Evolutionary conservation across 23 tunicate species (phyloP), one percentile per base, ranked within the genome.

Genomic region (Halocynthia roretzi): DNA sequence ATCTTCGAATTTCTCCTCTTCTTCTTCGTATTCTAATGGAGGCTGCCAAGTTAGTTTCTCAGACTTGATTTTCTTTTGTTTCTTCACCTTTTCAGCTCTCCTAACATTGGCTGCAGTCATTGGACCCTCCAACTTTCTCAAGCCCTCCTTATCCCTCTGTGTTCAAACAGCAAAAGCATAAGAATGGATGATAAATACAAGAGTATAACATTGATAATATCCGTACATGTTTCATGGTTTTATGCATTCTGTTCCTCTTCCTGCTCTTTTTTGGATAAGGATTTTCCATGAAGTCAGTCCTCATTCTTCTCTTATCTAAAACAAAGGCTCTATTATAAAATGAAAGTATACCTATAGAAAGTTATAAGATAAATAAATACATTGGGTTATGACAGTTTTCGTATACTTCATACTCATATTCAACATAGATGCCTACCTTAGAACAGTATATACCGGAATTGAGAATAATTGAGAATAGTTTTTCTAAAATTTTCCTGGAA

Each of bases 1-100:
- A 31, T 31, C 44, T 31, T 31, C 44, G 4, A 31, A 31, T 21
- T 77, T 74, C 17, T 86, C 82, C 22, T 67, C 81, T 55, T 83
- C 95, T 54, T 88, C 95, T 7, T 82, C 95, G 54, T 68, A 83
- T 21, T 88, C 95, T 8, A 88, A 50, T 12, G 95, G 95, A 15
- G 95, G 95, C 77, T 88, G 95, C 95, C 95, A 88, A 11, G 87
- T 7, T 77, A 88, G 75, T 56, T 62, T 12, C 48, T 53, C 67
- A 21, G 76, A 61, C 14, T 60, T 67, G 15, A 50, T 22, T 60
- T 62, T 73, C 83, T 68, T 80, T 61, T 78, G 62, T 31, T 68
- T 68, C 54, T 70, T 70, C 14, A 54, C 78, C 31, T 74, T 74
- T 54, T 74, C 78, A 50, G 78, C 78, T 74, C 17, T 74, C 8